These are phyloP conservation scores for Aplysia californica DNA, from an alignment of 1,140 invertebrate genomes.

Conservation along the genomic window DNA sequence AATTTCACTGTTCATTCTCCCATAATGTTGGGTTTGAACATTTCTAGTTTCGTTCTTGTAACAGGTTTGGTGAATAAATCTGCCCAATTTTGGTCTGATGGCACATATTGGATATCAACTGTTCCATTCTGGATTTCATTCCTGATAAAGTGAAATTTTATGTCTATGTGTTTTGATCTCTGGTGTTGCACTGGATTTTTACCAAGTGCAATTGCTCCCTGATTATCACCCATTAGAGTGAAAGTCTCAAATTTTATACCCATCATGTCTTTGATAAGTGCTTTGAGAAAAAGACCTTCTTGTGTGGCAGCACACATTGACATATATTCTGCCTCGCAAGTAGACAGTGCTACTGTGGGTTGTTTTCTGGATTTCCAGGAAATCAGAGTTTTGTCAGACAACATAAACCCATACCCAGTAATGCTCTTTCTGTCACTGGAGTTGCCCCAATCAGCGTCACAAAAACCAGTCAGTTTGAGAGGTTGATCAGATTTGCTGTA, in stretches of 20 bases:
- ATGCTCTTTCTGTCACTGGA: conserved; percentile 18
- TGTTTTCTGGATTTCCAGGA: conserved; percentile 67
- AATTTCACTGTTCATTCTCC: no score
- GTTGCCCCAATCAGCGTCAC: conserved; percentile 25
- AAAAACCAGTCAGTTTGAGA: conserved; percentile 22
- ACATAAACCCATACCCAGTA: conserved; percentile 19
- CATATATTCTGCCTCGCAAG: conserved; percentile 67
- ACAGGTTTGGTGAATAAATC: conserved; percentile 33
- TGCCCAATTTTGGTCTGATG: neutral
- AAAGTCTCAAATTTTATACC: neutral
- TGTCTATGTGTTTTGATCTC: conserved; percentile 65
- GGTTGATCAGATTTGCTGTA: conserved; percentile 27
- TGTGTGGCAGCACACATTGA: conserved; percentile 18
- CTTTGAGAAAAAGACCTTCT: conserved; percentile 35
- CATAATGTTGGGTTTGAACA: neutral
- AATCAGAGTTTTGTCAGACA: conserved; percentile 13
- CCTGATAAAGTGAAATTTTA: conserved; percentile 62
- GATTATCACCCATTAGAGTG: neutral
- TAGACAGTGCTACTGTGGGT: conserved; percentile 67
- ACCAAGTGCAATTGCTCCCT: conserved; percentile 60
- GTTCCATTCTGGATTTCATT: conserved; percentile 41
- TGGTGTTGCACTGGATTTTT: conserved; percentile 65
- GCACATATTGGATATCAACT: conserved; percentile 8
- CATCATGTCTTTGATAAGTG: conserved; percentile 23
- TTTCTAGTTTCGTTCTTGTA: conserved; percentile 1